Conservation (phyloP, 2,113 vertebrate species). For the Copsychus sechellarum region DNA sequence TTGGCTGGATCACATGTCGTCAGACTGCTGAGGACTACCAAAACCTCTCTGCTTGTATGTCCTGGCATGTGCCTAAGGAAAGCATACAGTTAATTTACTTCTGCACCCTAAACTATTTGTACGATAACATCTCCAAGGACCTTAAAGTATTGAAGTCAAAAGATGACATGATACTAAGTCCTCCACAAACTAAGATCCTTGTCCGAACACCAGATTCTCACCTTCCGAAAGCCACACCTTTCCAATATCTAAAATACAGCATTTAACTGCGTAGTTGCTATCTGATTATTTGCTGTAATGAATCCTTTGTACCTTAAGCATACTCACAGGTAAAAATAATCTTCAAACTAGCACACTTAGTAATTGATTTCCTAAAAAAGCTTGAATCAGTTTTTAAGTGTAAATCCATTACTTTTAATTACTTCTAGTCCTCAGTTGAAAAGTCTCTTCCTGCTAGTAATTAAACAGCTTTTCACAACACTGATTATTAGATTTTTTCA, state of each 20-base stretch:
- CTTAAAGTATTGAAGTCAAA: background rate
- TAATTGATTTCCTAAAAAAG: background rate
- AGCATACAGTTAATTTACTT: background rate
- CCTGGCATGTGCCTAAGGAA: constrained; percentile 91
- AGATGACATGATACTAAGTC: background rate
- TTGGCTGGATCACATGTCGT: constrained; percentile 96
- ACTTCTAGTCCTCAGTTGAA: background rate
- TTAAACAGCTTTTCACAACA: background rate
- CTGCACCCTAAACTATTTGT: background rate
- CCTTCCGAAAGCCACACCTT: background rate
- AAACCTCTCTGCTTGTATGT: constrained; percentile 93
- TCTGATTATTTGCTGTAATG: background rate
- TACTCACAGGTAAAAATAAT: background rate
- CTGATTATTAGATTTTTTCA: background rate
- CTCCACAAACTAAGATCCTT: background rate
- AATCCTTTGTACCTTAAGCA: background rate
- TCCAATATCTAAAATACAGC: background rate
- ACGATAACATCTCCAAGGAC: background rate
- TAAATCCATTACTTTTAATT: background rate
- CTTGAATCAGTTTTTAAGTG: background rate
- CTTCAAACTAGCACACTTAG: background rate
- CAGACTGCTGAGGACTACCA: constrained; percentile 94
- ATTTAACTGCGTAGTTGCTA: background rate
- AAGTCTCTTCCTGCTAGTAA: background rate
- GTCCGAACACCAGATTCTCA: background rate